Percentiles rank a stretch among this genome's conserved stretches.
Conservation (phyloP, 2,888 invertebrate species). For the Drosophila paucipuncta region DNA sequence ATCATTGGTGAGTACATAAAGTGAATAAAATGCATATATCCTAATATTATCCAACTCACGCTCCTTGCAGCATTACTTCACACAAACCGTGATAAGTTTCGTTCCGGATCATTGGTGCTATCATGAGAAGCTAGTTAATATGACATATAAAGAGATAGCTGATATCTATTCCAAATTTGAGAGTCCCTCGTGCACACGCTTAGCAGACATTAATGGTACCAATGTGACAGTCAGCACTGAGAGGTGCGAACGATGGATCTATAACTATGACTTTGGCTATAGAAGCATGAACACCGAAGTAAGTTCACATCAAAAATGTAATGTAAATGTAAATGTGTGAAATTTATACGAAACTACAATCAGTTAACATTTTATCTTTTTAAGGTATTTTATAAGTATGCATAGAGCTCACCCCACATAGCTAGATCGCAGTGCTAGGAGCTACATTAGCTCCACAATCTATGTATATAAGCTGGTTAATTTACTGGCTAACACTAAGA, state of each 20-base stretch:
- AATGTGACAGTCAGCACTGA: conserved; percentile 82
- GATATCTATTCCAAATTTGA: conserved; percentile 83
- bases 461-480: neutral
- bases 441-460: neutral
- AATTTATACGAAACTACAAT: neutral
- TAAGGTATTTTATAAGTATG: neutral
- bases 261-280: conserved; percentile 87
- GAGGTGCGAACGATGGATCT: conserved; percentile 87
- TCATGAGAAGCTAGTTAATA: conserved; percentile 83
- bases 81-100: conserved; percentile 87
- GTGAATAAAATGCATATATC: neutral
- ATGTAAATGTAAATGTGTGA: neutral
- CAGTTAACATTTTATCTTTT: neutral
- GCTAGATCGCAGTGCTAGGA: neutral
- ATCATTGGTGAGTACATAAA: conserved; percentile 84
- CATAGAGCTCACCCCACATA: neutral
- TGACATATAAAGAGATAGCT: conserved; percentile 83
- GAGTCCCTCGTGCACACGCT: conserved; percentile 83
- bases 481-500: neutral
- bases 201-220: conserved; percentile 77
- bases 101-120: conserved; percentile 86
- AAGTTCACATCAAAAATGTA: conserved; percentile 48
- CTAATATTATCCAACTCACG: neutral
- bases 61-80: conserved; percentile 86
- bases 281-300: conserved; percentile 89